Evolutionary conservation across 2,797 vertebrate species (phyloP), one percentile per base, ranked within the genome.

Genomic region (Amblyopsis hoosieri): DNA sequence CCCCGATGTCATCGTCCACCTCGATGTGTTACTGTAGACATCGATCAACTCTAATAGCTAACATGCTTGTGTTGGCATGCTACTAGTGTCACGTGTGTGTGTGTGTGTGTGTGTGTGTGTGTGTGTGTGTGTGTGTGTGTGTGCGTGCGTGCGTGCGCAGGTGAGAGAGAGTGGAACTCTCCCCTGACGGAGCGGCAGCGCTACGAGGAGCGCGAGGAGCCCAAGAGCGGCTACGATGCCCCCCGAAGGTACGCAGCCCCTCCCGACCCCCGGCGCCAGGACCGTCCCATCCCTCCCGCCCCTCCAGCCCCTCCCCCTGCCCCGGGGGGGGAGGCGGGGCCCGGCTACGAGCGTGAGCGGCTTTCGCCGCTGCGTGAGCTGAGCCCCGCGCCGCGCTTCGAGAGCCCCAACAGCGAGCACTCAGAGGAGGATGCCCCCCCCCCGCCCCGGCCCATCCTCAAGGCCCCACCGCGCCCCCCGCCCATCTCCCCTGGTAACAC

Each of bases 291-390:
- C 4, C 89, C 91, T 0, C 66, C 73, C 9, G 77, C 78, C n/a
- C 86, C 77, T 0, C 66, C 73, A 11, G 77, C 78, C 14, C 86
- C 77, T 72, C 84, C 10, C 85, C 81, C 0, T 88, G 88, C 48
- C 91, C 89, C 62, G 0, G 47, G 54, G 3, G 76, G 77, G 23
- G 96, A 98, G 17, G 86, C 88, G 67, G 60, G 81, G 62, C 87
- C 91, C 0, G 58, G 90, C 74, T 98, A 94, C 70, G 95, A 98
- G 82, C 93, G 94, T 1, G 86, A 90, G 37, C 89, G 86, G 0
- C 68, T 91, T 2, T 91, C 89, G 0, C 90, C 89, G 0, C 66
- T 91, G 70, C 80, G 83, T 2, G 93, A 92, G 17, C 56, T 79
- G 64, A 93, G 90, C 59, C 92, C 90, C 0, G 9, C 72, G 0